phyloP scores from a whole-genome alignment of 2,113 vertebrate species.

The Zosterops pallidus region DNA sequence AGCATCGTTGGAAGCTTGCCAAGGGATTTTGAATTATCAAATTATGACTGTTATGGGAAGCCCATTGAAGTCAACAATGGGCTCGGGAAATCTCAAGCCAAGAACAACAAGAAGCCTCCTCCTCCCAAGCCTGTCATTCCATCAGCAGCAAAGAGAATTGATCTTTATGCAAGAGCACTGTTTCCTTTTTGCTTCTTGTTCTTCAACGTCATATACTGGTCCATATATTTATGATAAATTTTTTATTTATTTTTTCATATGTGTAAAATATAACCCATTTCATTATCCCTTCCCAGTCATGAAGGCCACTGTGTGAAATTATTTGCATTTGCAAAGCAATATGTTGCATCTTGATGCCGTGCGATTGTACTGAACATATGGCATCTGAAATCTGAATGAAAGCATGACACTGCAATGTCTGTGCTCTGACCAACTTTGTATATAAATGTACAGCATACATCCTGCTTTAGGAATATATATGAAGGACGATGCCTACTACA shows the following conservation, averaged over 20 bases:
- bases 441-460: conserved; percentile 75
- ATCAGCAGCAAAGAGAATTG: conserved; percentile 92
- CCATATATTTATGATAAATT: conserved; percentile 91
- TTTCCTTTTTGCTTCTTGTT: conserved; percentile 99
- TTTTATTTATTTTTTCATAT: conserved; percentile 35
- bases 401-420: conserved; percentile 80
- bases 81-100: conserved; percentile 86
- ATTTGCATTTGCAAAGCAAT: conserved; percentile 79
- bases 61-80: conserved; percentile 86
- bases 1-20: conserved; percentile 98
- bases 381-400: conserved; percentile 76
- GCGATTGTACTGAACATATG: conserved; percentile 68
- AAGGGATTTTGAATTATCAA: conserved; percentile 97
- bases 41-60: conserved; percentile 99
- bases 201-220: conserved; percentile 99
- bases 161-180: conserved; percentile 93
- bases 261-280: conserved; percentile 64
- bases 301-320: conserved; percentile 70
- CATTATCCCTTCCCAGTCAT: conserved; percentile 58
- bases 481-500: conserved; percentile 58
- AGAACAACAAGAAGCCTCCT: conserved; percentile 91
- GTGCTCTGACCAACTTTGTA: conserved; percentile 67
- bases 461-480: conserved; percentile 71
- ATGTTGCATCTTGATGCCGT: conserved; percentile 77
- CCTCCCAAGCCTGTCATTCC: conserved; percentile 96